These are phyloP conservation scores for Thinocorus orbignyianus DNA, from an alignment of 2,113 vertebrate species.

Conservation along the genomic window DNA sequence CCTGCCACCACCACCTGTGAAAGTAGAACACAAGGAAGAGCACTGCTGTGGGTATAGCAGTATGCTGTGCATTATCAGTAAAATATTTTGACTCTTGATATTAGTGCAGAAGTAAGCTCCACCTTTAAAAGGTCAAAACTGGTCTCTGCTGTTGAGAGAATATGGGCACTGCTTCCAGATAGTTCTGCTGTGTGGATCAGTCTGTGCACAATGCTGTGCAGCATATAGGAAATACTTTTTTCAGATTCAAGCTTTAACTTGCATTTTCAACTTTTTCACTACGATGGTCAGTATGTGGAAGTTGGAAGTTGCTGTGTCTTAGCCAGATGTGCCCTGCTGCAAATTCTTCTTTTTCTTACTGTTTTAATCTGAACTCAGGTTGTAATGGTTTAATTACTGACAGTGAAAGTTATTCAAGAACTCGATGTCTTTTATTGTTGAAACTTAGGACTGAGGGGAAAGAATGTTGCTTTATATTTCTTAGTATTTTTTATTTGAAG, in stretches of 20 bases:
- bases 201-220: fast-evolving
- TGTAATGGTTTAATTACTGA: neutral
- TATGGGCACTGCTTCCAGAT: neutral
- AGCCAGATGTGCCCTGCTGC: neutral
- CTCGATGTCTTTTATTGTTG: neutral
- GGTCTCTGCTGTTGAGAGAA: neutral
- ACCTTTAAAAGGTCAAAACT: neutral
- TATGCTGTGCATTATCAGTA: neutral
- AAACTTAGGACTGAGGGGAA: neutral
- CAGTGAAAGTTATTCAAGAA: neutral
- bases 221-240: neutral
- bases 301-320: neutral
- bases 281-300: neutral
- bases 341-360: neutral
- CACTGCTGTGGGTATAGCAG: neutral
- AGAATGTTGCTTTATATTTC: neutral
- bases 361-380: neutral
- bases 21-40: neutral
- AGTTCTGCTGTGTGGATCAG: neutral
- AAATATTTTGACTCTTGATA: neutral
- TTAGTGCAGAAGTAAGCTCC: neutral
- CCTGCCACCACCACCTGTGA: neutral
- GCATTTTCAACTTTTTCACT: neutral
- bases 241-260: neutral
- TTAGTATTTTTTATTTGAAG: neutral